A percentile compares a stretch with the other conserved stretches of the same genome.
Evolutionary conservation across 2,797 vertebrate genomes (phyloP).

Genomic region (Sardinella longiceps): DNA sequence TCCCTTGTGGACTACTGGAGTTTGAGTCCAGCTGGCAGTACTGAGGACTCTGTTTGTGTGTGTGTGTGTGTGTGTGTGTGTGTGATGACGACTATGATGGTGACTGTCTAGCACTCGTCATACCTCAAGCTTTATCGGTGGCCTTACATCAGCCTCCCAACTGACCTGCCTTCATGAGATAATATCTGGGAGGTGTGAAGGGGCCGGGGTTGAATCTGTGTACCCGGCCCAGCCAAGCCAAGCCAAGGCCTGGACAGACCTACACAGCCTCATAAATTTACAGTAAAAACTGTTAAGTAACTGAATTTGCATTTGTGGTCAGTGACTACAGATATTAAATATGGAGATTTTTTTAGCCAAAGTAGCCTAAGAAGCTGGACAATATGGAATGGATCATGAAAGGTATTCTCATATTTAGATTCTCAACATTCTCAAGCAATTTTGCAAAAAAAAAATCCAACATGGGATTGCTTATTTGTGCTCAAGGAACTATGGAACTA

Average conservation of each 20-base stretch:
- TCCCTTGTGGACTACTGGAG: conserved; percentile 35
- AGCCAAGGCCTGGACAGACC: not conserved
- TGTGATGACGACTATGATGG: conserved; percentile 22
- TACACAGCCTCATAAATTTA: not conserved
- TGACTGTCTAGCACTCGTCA: conserved; percentile 59
- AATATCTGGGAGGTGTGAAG: conserved; percentile 71
- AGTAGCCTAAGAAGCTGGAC: not conserved
- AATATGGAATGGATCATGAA: not conserved
- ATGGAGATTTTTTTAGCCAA: not conserved
- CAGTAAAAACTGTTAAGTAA: not conserved
- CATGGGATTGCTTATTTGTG: not conserved
- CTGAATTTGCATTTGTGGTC: not conserved
- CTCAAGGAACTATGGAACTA: not conserved
- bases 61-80: conserved; percentile 31
- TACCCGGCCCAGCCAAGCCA: conserved; percentile 73
- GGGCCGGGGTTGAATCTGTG: conserved; percentile 63
- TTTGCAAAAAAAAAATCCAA: not conserved
- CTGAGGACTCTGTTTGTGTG: conserved; percentile 39
- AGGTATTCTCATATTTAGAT: not conserved
- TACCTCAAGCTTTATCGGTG: conserved; percentile 67
- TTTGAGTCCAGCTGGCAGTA: conserved; percentile 61
- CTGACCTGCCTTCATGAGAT: conserved; percentile 67
- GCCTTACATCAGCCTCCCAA: conserved; percentile 72
- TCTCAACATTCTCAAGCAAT: not conserved
- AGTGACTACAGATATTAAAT: not conserved